A percentile compares a stretch with the other conserved stretches of the same genome.
Evolutionary conservation across 2,797 vertebrate genomes (phyloP).

Genomic region (Phyllotis vaccarum): DNA sequence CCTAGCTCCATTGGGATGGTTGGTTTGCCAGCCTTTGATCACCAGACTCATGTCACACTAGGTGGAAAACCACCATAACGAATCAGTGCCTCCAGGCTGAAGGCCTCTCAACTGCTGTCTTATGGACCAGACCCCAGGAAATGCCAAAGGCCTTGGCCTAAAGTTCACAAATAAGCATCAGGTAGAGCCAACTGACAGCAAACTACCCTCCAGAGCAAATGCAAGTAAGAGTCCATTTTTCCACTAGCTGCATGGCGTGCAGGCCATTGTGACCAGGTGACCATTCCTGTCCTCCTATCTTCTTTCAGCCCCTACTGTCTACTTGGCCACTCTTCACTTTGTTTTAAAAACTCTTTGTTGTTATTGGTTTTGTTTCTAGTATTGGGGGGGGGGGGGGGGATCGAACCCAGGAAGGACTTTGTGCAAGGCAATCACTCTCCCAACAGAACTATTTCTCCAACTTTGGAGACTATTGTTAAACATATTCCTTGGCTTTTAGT

Average conservation of each 20-base stretch:
- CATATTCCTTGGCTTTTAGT: not conserved
- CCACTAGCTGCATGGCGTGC: too few species aligned
- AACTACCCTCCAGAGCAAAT: accelerated
- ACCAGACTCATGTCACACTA: not conserved
- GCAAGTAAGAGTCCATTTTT: too few species aligned
- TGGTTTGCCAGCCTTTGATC: not conserved
- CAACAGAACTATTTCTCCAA: not conserved
- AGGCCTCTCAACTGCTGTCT: too few species aligned
- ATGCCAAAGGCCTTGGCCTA: too few species aligned
- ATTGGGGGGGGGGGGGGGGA: too few species aligned
- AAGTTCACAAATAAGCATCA: not conserved
- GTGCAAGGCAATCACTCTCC: not conserved
- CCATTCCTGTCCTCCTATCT: not conserved
- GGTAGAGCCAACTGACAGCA: not conserved
- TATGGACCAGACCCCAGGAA: not conserved
- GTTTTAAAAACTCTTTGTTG: not conserved
- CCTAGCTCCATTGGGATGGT: not conserved
- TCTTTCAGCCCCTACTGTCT: not conserved
- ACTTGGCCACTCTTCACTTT: not conserved
- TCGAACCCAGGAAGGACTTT: not conserved
- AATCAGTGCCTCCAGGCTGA: not conserved
- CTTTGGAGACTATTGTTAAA: not conserved
- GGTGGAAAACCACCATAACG: too few species aligned
- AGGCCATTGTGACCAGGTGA: too few species aligned
- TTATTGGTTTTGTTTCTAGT: not conserved